Evolutionary conservation across 1,140 invertebrate genomes (phyloP).

Genomic region (Papilio polytes): DNA sequence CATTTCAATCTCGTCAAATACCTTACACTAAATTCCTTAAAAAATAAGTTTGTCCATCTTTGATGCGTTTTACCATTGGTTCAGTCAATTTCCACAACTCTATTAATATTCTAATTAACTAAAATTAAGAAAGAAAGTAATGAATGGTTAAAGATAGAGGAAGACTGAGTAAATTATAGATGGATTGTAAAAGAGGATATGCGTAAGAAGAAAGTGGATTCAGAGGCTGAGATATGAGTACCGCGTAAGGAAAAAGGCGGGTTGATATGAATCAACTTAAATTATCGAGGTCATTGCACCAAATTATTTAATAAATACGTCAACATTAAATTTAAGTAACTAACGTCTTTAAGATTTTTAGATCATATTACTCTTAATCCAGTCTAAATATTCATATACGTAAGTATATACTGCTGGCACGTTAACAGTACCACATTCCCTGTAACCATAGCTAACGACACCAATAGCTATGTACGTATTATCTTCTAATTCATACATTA

Average conservation of each 20-base stretch:
- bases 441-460: constrained; percentile 85
- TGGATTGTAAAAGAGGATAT: no score
- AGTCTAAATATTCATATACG: constrained; percentile 72
- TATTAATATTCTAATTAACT: neutral
- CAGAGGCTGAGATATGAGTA: no score
- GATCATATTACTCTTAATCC: constrained; percentile 70
- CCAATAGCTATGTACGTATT: constrained; percentile 64
- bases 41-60: neutral
- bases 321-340: neutral
- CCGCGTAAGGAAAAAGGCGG: no score
- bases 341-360: neutral
- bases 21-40: neutral
- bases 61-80: neutral
- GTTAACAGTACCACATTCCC: constrained; percentile 78
- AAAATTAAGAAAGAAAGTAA: neutral
- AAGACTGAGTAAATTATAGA: no score
- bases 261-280: neutral
- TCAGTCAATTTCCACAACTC: constrained; percentile 12
- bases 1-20: neutral
- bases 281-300: constrained; percentile 8
- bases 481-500: constrained; percentile 44
- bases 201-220: no score
- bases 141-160: no score
- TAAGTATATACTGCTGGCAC: constrained; percentile 85
- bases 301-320: neutral